Conservation (phyloP, 2,797 vertebrate species). For the Peromyscus melanophrys region DNA sequence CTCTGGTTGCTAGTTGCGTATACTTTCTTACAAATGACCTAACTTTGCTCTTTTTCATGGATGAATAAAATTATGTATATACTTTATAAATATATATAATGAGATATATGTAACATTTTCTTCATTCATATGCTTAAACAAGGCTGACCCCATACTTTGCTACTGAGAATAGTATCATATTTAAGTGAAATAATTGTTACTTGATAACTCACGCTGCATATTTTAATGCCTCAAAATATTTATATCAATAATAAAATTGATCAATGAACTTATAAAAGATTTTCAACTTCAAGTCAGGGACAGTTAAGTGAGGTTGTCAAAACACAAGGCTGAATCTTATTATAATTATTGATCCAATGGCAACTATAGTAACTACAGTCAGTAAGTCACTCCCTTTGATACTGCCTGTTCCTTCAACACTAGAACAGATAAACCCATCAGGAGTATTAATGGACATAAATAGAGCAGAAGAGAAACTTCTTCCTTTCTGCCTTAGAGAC, state of each 20-base stretch:
- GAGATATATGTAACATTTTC: neutral
- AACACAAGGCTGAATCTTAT: neutral
- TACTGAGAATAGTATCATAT: neutral
- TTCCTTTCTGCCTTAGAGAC: neutral
- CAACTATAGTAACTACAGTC: too few species aligned
- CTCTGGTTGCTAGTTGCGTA: neutral
- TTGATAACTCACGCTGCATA: neutral
- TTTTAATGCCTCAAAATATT: conserved; percentile 53
- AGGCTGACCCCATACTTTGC: neutral
- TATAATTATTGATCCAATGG: conserved; percentile 46
- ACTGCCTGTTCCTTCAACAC: neutral
- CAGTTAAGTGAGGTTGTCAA: conserved; percentile 57
- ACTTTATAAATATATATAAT: neutral
- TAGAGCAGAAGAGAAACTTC: neutral
- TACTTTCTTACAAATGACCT: neutral
- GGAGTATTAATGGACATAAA: neutral
- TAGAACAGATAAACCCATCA: neutral
- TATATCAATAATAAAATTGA: conserved; percentile 43
- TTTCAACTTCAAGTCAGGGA: neutral
- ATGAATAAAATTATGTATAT: neutral
- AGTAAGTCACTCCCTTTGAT: conserved; percentile 10
- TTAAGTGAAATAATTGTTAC: conserved; percentile 21
- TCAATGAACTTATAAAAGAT: neutral
- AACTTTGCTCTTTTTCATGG: neutral
- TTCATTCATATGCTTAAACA: neutral